phyloP scores from a whole-genome alignment of 2,888 invertebrate genomes.

The Sussaba pulchella region DNA sequence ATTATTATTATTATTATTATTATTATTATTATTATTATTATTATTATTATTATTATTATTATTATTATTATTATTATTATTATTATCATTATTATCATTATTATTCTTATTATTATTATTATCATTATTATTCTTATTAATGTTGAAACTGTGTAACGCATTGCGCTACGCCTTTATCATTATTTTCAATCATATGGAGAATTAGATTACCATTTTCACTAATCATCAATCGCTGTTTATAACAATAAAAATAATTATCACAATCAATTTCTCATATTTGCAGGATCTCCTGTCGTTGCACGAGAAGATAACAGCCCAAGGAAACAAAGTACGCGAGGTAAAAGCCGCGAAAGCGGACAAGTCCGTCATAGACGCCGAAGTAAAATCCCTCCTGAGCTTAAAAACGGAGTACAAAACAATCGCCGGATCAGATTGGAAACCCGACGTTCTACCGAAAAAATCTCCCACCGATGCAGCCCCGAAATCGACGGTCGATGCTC shows the following conservation, averaged over 20 bases:
- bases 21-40: too few relatives aligned
- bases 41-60: too few relatives aligned
- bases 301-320: slow-evolving; percentile 84
- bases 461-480: slow-evolving; percentile 60
- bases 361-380: slow-evolving; percentile 86
- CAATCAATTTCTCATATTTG: neutral
- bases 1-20: too few relatives aligned
- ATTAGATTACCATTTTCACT: too few relatives aligned
- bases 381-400: slow-evolving; percentile 88
- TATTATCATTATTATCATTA: too few relatives aligned
- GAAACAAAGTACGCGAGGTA: slow-evolving; percentile 77
- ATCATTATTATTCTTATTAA: too few relatives aligned
- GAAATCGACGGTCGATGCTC: slow-evolving; percentile 28
- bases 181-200: too few relatives aligned
- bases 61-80: too few relatives aligned
- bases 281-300: slow-evolving; percentile 66
- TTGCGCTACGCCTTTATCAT: too few relatives aligned
- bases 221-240: too few relatives aligned
- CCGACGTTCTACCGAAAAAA: slow-evolving; percentile 72
- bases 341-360: slow-evolving; percentile 85
- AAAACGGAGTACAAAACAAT: slow-evolving; percentile 91
- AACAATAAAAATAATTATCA: neutral
- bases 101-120: too few relatives aligned
- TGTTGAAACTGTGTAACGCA: too few relatives aligned
- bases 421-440: slow-evolving; percentile 87